Conservation (phyloP, 2,113 vertebrate species). For the Siniperca knerii region DNA sequence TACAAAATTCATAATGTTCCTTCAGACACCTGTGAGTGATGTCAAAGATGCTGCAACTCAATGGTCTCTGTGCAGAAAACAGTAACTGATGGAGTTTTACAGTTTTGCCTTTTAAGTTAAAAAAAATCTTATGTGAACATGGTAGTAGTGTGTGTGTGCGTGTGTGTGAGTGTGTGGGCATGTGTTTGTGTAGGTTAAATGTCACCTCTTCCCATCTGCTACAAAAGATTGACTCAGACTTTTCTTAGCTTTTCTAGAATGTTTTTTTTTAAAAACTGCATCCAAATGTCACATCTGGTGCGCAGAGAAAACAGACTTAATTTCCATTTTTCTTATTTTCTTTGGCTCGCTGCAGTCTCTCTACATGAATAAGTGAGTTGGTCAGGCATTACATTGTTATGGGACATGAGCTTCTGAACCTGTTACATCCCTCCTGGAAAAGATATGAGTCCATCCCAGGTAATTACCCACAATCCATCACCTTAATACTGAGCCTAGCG, state of each 20-base stretch:
- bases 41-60: not conserved
- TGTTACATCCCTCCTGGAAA: not conserved
- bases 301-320: not conserved
- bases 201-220: slow-evolving; percentile 8
- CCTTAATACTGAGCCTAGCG: not conserved
- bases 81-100: not conserved
- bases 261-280: not conserved
- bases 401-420: not conserved
- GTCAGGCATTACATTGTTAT: not conserved
- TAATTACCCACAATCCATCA: slow-evolving; percentile 30
- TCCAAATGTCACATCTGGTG: slow-evolving; percentile 14
- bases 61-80: not conserved
- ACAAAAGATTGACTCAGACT: not conserved
- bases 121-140: not conserved
- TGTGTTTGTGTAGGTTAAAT: slow-evolving; percentile 20
- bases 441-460: not conserved
- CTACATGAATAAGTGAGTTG: not conserved
- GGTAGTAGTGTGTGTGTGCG: not conserved
- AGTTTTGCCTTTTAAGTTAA: not conserved
- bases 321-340: not conserved
- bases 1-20: not conserved
- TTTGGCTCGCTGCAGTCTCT: not conserved
- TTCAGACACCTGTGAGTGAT: not conserved
- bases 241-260: not conserved
- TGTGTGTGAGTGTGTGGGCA: not conserved